Percentiles rank a stretch among this genome's conserved stretches.
Evolutionary conservation across 2,113 vertebrate genomes (phyloP).

Genomic region (Leucopsar rothschildi): DNA sequence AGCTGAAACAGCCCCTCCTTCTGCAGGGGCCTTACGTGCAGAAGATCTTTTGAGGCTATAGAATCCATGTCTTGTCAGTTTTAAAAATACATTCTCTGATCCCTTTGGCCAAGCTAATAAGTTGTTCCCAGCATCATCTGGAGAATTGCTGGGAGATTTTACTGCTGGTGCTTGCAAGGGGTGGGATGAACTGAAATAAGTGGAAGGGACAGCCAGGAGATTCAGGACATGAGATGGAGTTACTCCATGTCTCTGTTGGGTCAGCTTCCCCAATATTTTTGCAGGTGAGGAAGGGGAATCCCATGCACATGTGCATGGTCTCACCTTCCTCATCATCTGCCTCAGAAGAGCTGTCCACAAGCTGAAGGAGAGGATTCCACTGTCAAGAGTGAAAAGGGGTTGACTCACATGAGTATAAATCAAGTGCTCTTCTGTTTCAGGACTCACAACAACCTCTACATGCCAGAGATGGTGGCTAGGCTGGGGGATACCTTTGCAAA

Average conservation of each 20-base stretch:
- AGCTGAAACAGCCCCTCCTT: slow-evolving; percentile 27
- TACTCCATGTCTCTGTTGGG: slow-evolving; percentile 54
- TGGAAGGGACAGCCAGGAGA: slow-evolving; percentile 18
- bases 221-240: slow-evolving; percentile 53
- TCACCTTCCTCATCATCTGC: slow-evolving; percentile 67
- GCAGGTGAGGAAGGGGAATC: slow-evolving; percentile 69
- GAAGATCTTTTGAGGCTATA: background rate
- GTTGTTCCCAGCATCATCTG: slow-evolving; percentile 8
- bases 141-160: slow-evolving; percentile 12
- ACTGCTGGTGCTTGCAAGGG: slow-evolving; percentile 5
- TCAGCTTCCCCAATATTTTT: slow-evolving; percentile 42
- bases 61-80: background rate
- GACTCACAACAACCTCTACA: slow-evolving; percentile 89
- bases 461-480: slow-evolving; percentile 84
- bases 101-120: slow-evolving; percentile 18
- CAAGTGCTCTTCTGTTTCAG: slow-evolving; percentile 69
- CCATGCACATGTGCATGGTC: slow-evolving; percentile 66
- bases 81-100: background rate
- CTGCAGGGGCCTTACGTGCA: background rate
- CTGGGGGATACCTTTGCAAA: slow-evolving; percentile 85
- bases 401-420: background rate
- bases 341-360: slow-evolving; percentile 62
- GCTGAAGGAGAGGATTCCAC: slow-evolving; percentile 61
- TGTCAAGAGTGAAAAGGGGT: background rate
- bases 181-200: slow-evolving; percentile 26